Conservation (phyloP, 2,113 vertebrate species). For the Apodemus sylvaticus region DNA sequence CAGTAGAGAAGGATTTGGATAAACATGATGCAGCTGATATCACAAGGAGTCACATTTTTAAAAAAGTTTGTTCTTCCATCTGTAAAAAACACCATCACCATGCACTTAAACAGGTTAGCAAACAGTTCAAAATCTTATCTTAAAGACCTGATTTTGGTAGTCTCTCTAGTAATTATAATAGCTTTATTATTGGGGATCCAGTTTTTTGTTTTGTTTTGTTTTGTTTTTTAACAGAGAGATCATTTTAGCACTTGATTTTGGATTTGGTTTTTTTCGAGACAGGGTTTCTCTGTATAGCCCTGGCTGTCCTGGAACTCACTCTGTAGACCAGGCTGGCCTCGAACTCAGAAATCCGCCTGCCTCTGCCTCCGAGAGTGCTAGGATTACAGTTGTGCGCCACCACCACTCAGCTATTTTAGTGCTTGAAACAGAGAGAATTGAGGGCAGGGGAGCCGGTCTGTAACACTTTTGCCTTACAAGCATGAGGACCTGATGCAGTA, state of each 20-base stretch:
- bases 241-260: not conserved
- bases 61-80: not conserved
- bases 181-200: not conserved
- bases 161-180: not conserved
- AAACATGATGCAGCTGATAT: not conserved
- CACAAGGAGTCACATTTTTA: not conserved
- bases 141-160: too few relatives aligned
- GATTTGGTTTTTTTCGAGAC: too few relatives aligned
- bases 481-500: not conserved
- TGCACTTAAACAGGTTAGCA: not conserved
- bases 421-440: not conserved
- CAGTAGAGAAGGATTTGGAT: not conserved
- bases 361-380: too few relatives aligned
- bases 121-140: not conserved
- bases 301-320: too few relatives aligned
- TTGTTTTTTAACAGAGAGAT: not conserved
- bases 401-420: too few relatives aligned
- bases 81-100: not conserved
- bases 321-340: too few relatives aligned
- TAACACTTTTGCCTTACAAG: not conserved
- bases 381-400: too few relatives aligned
- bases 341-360: too few relatives aligned
- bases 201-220: too few relatives aligned
- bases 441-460: too few relatives aligned
- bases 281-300: too few relatives aligned